Percentiles rank a stretch among this genome's conserved stretches.
Evolutionary conservation across 1,140 invertebrate species (phyloP).

Genomic region (Chrysomallon squamiferum): DNA sequence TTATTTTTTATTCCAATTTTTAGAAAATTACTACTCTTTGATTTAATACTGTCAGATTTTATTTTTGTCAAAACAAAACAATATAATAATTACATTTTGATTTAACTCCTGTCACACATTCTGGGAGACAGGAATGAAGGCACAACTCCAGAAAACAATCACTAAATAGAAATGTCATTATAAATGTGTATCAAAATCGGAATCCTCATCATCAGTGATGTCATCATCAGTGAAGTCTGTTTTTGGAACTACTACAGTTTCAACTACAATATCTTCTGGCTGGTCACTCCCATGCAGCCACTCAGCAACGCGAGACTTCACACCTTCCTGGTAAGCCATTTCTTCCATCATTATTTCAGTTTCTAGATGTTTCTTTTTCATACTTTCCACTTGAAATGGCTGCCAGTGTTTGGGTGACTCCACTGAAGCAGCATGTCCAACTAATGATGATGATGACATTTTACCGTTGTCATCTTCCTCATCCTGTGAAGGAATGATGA

Average conservation of each 20-base stretch:
- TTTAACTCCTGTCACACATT: too few species aligned
- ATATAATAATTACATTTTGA: too few species aligned
- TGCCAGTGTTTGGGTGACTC: conserved; percentile 50
- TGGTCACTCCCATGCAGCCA: conserved; percentile 42
- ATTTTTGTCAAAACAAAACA: too few species aligned
- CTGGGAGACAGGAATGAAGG: too few species aligned
- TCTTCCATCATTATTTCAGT: conserved; percentile 44
- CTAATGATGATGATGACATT: conserved; percentile 21
- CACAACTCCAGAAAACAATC: too few species aligned
- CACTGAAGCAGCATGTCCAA: conserved; percentile 31
- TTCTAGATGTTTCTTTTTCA: conserved; percentile 17
- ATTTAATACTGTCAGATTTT: too few species aligned
- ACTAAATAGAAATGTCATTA: conserved; percentile 2
- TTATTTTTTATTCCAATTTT: too few species aligned
- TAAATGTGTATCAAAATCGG: conserved; percentile 18
- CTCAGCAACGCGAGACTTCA: conserved; percentile 38
- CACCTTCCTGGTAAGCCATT: conserved; percentile 40
- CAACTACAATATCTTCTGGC: not conserved
- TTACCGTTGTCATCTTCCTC: conserved; percentile 8
- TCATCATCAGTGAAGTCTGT: conserved; percentile 30
- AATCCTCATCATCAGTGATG: conserved; percentile 24
- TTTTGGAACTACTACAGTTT: not conserved
- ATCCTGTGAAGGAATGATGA: conserved; percentile 34
- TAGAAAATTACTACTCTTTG: too few species aligned
- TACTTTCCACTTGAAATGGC: conserved; percentile 27